These are phyloP conservation scores for Dicaeum eximium DNA, from an alignment of 2,113 vertebrate genomes.

Conservation along the genomic window DNA sequence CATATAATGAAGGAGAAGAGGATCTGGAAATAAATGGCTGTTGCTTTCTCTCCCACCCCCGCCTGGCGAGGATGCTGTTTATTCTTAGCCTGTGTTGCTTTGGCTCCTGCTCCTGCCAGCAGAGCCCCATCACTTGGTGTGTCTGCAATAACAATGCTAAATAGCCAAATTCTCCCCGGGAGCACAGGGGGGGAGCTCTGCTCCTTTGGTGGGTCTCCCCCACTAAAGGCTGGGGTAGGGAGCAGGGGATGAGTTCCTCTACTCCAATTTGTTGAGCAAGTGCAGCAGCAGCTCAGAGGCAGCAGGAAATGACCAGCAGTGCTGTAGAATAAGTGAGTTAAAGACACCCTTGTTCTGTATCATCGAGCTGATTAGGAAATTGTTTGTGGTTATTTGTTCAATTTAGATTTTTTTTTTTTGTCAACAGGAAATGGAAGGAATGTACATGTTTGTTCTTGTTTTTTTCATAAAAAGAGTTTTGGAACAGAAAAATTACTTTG, in stretches of 20 bases:
- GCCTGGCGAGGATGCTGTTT: conserved; percentile 15
- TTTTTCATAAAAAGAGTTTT: background rate
- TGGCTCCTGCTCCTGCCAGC: background rate
- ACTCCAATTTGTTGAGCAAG: background rate
- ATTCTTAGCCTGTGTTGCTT: conserved; percentile 17
- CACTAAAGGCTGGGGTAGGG: background rate
- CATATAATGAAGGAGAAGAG: conserved; percentile 30
- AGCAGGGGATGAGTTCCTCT: background rate
- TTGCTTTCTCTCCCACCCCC: background rate
- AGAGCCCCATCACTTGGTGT: background rate
- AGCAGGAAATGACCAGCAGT: conserved; percentile 1
- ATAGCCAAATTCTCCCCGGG: background rate
- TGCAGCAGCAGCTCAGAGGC: background rate
- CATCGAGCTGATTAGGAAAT: background rate
- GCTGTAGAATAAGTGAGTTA: conserved; percentile 3
- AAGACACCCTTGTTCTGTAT: background rate
- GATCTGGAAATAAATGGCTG: conserved; percentile 46
- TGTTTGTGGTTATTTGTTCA: background rate
- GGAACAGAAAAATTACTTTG: background rate
- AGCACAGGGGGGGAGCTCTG: background rate
- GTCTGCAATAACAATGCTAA: background rate
- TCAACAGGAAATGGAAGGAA: background rate
- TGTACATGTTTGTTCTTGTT: background rate
- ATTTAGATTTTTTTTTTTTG: background rate
- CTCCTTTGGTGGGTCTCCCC: background rate